Conservation (phyloP, 2,113 vertebrate species). For the Etheostoma cragini region DNA sequence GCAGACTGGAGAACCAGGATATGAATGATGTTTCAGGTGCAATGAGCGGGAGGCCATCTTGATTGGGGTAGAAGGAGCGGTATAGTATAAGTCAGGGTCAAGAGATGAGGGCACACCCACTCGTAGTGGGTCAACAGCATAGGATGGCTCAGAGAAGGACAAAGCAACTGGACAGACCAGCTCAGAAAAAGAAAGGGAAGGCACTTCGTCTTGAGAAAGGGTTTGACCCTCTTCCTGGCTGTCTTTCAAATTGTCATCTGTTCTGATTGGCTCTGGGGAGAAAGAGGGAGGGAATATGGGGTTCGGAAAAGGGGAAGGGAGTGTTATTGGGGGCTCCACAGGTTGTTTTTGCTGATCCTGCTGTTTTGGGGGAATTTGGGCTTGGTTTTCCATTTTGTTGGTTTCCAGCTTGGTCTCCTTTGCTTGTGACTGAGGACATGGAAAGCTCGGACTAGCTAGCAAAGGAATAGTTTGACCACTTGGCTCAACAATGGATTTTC, state of each 20-base stretch:
- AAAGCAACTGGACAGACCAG: conserved; percentile 79
- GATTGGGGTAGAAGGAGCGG: conserved; percentile 92
- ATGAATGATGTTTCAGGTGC: conserved; percentile 80
- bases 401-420: conserved; percentile 70
- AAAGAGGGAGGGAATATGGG: conserved; percentile 41
- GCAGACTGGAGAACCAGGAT: conserved; percentile 78
- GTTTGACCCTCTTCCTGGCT: conserved; percentile 64
- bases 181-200: conserved; percentile 86
- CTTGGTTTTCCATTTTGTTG: conserved; percentile 60
- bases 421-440: conserved; percentile 53
- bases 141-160: conserved; percentile 85
- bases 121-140: conserved; percentile 81
- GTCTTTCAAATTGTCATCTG: conserved; percentile 62
- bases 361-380: conserved; percentile 27
- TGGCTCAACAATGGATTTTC: conserved; percentile 28
- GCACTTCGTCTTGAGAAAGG: conserved; percentile 89
- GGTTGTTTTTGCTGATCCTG: conserved; percentile 63
- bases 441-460: conserved; percentile 51
- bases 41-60: conserved; percentile 78
- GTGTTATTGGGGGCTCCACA: conserved; percentile 40
- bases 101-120: conserved; percentile 77
- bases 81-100: conserved; percentile 92
- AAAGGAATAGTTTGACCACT: conserved; percentile 57
- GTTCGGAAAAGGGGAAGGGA: conserved; percentile 41
- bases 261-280: conserved; percentile 57